Evolutionary conservation across 2,888 invertebrate genomes (phyloP), one percentile per base, ranked within the genome.

Genomic region (Eilema caniola): DNA sequence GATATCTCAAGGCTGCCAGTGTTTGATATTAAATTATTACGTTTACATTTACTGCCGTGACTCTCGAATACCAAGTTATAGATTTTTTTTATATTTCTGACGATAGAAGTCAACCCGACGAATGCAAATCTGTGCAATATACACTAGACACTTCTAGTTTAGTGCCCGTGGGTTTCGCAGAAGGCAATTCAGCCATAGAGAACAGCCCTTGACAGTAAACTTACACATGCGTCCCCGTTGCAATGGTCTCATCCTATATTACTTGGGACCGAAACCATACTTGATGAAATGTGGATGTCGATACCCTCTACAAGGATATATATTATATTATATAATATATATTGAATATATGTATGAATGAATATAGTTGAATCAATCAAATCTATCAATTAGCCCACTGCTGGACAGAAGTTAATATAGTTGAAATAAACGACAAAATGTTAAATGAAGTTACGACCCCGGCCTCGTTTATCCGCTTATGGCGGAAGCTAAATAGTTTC

Each of bases 381-480:
- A n/a, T n/a, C n/a, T n/a, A n/a, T n/a, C n/a, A n/a, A n/a, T n/a
- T n/a, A n/a, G n/a, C n/a, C n/a, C n/a, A n/a, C n/a, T n/a, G n/a
- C n/a, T n/a, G n/a, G n/a, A n/a, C n/a, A n/a, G n/a, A n/a, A n/a
- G n/a, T n/a, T n/a, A n/a, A n/a, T n/a, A n/a, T 53, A 53, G n/a
- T 53, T n/a, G 20, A 53, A 53, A 53, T 60, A 37, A 60, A 41
- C 25, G 25, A 5, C 28, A 47, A 25, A 20, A 60, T 60, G 28
- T 60, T 60, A 60, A 60, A 66, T 24, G 16, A 41, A 60, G 28
- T 60, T 41, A 25, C 7, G 66, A 14, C 41, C 66, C 60, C 60
- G 59, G 41, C 41, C 37, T 57, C 60, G 24, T 25, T 66, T 31
- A 66, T 65, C 62, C 62, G 68, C 69, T 57, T 67, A 64, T 20